These are phyloP conservation scores for Pinna nobilis DNA, from an alignment of 1,140 invertebrate species.

Conservation along the genomic window DNA sequence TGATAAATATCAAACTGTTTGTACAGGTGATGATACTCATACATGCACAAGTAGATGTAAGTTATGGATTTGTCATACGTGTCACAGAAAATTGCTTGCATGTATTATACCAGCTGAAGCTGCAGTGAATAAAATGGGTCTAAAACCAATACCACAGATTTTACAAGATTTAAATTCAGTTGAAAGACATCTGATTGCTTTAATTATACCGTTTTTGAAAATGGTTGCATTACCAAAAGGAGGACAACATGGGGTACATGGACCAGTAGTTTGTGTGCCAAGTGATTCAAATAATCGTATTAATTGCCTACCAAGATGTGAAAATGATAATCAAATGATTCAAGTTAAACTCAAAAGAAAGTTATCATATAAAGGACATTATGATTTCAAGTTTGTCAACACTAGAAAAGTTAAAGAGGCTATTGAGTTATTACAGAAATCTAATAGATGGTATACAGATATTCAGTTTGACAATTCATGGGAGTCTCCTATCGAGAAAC, in stretches of 20 bases:
- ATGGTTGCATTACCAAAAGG: constrained; percentile 7
- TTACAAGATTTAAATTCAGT: constrained; percentile 6
- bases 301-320: neutral
- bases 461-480: constrained; percentile 9
- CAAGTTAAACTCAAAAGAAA: constrained; percentile 29
- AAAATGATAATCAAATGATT: neutral
- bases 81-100: constrained; percentile 1
- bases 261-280: constrained; percentile 23
- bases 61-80: constrained; percentile 10
- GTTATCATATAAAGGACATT: constrained; percentile 18
- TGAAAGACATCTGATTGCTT: constrained; percentile 20
- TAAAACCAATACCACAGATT: neutral
- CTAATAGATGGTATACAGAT: constrained; percentile 11
- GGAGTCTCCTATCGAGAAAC: neutral
- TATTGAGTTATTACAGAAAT: neutral
- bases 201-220: constrained; percentile 22
- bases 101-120: constrained; percentile 1
- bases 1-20: neutral
- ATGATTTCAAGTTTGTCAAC: constrained; percentile 24
- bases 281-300: neutral
- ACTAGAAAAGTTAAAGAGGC: neutral
- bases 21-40: neutral
- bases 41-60: too few species aligned
- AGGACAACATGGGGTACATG: constrained; percentile 12
- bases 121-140: neutral